phyloP scores from a whole-genome alignment of 2,797 vertebrate species.

The Sitta carolinensis region DNA sequence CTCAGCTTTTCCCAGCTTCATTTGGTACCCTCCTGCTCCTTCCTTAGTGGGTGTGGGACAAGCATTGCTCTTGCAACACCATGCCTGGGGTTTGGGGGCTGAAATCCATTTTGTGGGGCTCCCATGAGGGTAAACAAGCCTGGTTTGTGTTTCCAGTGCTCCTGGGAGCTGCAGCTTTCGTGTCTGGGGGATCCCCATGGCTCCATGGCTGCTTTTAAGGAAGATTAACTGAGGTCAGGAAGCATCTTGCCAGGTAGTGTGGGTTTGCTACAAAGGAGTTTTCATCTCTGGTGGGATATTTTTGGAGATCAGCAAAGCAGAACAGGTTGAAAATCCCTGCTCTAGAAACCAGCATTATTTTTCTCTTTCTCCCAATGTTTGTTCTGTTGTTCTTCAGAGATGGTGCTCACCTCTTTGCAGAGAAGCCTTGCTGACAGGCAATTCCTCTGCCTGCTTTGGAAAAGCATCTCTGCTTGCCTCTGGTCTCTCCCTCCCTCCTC shows the following conservation, averaged over 20 bases:
- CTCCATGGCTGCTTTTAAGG: neutral
- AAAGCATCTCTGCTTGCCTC: neutral
- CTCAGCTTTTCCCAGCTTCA: neutral
- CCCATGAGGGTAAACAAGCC: neutral
- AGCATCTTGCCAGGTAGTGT: neutral
- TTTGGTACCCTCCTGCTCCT: neutral
- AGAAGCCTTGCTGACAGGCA: neutral
- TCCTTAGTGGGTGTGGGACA: neutral
- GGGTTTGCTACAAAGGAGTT: conserved; percentile 24
- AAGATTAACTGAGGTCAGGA: neutral
- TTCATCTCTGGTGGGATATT: neutral
- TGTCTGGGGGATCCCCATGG: neutral
- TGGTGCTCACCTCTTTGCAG: neutral
- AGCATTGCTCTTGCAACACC: neutral
- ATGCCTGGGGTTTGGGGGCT: neutral
- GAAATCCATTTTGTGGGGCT: neutral
- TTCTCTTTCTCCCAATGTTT: neutral
- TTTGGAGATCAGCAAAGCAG: conserved; percentile 13
- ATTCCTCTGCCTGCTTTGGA: conserved; percentile 9
- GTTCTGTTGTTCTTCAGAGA: neutral
- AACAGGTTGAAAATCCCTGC: conserved; percentile 24
- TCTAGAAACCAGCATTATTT: neutral
- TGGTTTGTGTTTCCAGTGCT: neutral
- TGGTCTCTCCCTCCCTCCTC: neutral
- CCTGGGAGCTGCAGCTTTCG: neutral